Conservation (phyloP, 2,888 invertebrate genomes). For the Tridacna crocea region DNA sequence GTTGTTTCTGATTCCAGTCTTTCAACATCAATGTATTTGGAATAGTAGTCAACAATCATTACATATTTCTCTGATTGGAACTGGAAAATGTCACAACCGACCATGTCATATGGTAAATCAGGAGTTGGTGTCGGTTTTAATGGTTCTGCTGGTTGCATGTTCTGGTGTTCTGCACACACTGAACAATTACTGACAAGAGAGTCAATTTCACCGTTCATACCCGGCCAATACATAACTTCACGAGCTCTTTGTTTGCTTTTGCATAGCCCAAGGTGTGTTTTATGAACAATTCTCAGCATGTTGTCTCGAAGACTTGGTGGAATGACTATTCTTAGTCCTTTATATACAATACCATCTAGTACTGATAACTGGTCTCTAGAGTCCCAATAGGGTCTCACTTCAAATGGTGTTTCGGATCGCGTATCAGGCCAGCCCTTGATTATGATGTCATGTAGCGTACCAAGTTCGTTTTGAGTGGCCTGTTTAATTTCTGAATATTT, state of each 20-base stretch:
- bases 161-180: constrained; percentile 53
- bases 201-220: constrained; percentile 57
- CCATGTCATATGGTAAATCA: constrained; percentile 52
- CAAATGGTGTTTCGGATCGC: constrained; percentile 38
- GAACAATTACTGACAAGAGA: constrained; percentile 44
- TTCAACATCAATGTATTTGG: constrained; percentile 57
- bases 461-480: constrained; percentile 30
- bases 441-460: constrained; percentile 25
- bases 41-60: constrained; percentile 58
- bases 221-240: constrained; percentile 57
- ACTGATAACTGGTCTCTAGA: constrained; percentile 46
- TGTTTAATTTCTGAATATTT: constrained; percentile 35
- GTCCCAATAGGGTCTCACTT: constrained; percentile 46
- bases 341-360: constrained; percentile 51
- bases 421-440: constrained; percentile 51
- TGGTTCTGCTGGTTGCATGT: constrained; percentile 50
- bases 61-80: constrained; percentile 55
- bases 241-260: constrained; percentile 56
- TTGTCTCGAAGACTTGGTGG: constrained; percentile 49
- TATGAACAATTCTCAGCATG: constrained; percentile 45
- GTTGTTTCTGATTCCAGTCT: constrained; percentile 39
- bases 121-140: constrained; percentile 56
- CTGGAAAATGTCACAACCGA: constrained; percentile 56
- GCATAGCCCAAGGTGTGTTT: constrained; percentile 55
- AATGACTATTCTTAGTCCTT: constrained; percentile 51